Percentiles rank a stretch among this genome's conserved stretches.
These are phyloP conservation scores for Heliconius ismenius DNA, from an alignment of 2,888 invertebrate species.

Conservation along the genomic window DNA sequence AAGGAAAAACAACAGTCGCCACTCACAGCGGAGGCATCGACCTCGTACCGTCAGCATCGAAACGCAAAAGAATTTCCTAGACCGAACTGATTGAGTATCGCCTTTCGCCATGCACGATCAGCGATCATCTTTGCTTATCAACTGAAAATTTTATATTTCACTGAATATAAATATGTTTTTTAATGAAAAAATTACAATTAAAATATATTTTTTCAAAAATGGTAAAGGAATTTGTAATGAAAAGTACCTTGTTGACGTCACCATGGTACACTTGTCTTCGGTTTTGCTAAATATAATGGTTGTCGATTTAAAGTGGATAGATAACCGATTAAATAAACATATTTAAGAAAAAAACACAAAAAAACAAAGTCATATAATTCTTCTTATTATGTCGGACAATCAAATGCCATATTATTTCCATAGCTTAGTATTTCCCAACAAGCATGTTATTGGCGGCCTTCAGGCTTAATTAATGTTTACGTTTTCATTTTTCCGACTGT, in stretches of 20 bases:
- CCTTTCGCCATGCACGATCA: slow-evolving; percentile 39
- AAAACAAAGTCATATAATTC: background rate
- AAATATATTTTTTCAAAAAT: too few relatives aligned
- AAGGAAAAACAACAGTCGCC: slow-evolving; percentile 30
- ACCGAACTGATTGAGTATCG: slow-evolving; percentile 37
- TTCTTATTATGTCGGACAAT: background rate
- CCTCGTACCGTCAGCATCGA: slow-evolving; percentile 42
- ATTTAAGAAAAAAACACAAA: background rate
- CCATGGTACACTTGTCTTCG: too few relatives aligned
- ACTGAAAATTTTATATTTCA: background rate
- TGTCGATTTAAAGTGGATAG: background rate
- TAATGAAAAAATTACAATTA: too few relatives aligned
- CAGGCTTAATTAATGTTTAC: slow-evolving; percentile 14
- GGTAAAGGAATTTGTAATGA: too few relatives aligned
- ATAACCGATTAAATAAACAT: background rate
- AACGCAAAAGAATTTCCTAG: slow-evolving; percentile 41
- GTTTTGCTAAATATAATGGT: background rate
- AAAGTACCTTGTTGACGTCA: too few relatives aligned
- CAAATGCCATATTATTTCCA: background rate
- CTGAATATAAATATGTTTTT: too few relatives aligned
- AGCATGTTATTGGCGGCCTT: slow-evolving; percentile 17
- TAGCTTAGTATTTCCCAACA: background rate
- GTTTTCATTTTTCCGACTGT: slow-evolving; percentile 11
- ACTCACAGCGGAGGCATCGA: slow-evolving; percentile 39
- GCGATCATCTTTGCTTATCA: slow-evolving; percentile 23